Evolutionary conservation across 2,113 vertebrate genomes (phyloP), one percentile per base, ranked within the genome.

Genomic region (Oceanodroma tethys): DNA sequence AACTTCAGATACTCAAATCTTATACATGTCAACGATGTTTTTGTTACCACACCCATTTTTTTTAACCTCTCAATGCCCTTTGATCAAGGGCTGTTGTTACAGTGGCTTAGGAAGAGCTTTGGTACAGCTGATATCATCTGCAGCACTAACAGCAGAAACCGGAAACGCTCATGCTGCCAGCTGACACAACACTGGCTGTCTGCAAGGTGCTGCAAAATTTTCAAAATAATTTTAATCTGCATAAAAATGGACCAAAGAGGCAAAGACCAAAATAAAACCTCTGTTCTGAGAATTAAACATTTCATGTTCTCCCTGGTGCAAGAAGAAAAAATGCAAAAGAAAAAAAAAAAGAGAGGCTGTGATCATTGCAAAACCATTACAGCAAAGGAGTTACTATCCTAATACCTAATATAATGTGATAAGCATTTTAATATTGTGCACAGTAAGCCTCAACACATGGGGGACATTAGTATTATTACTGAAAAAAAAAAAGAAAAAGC

Each of bases 61-160:
- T 86, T 95, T 80, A 94, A 88, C 73, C 72, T 91, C 78, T 82
- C 76, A 50, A 15, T 93, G 76, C 58, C 66, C 76, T 97, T 95
- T 94, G 70, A 91, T 95, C 81, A 58, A 85, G 38, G 42, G 65
- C 13, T 89, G 82, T 60, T 88, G 56, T 58, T 58, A 68, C 27
- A 67, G n/a, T 1, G 6, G 52, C 12, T 3, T 72, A 95, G 86
- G 79, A 93, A 88, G 55, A 95, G 81, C 78, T 53, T 72, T 65
- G 27, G 83, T 84, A 63, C 71, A 65, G 62, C 68, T 87, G 86
- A 86, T 95, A 79, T 3, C 85, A 95, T 92, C 88, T 89, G 81
- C 55, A 74, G 27, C 59, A 42, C 26, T 50, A 63, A 30, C 34
- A 91, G 62, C 65, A 88, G 22, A 95, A 73, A 66, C 27, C 13